Evolutionary conservation across 2,888 invertebrate genomes (phyloP).

Genomic region (Andrena haemorrhoa): DNA sequence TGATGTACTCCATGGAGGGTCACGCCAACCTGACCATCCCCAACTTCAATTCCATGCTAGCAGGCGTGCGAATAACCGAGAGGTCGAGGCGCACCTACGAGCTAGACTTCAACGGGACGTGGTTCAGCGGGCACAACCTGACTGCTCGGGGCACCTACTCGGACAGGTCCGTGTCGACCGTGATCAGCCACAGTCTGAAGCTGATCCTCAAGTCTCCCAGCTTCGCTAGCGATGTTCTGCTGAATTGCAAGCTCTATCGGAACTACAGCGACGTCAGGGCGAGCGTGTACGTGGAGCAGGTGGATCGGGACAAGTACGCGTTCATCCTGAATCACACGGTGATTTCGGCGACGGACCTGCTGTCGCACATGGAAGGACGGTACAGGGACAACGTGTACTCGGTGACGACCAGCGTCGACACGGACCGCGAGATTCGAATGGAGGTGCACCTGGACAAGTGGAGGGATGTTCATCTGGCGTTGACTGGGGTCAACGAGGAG

Average conservation of each 20-base stretch:
- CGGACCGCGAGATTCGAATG: slow-evolving; percentile 88
- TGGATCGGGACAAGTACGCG: slow-evolving; percentile 89
- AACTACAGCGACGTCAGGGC: slow-evolving; percentile 89
- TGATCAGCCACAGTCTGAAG: slow-evolving; percentile 89
- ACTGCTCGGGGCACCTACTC: slow-evolving; percentile 90
- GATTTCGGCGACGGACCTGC: slow-evolving; percentile 87
- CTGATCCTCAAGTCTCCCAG: slow-evolving; percentile 90
- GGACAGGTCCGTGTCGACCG: slow-evolving; percentile 89
- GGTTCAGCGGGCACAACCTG: slow-evolving; percentile 92
- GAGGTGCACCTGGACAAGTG: slow-evolving; percentile 93
- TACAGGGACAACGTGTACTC: slow-evolving; percentile 90
- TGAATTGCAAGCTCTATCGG: slow-evolving; percentile 89
- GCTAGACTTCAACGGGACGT: slow-evolving; percentile 90
- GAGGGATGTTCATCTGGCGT: slow-evolving; percentile 90
- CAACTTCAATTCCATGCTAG: slow-evolving; percentile 89
- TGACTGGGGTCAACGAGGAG: slow-evolving; percentile 88
- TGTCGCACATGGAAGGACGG: slow-evolving; percentile 89
- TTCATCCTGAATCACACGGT: slow-evolving; percentile 88
- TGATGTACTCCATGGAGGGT: slow-evolving; percentile 89
- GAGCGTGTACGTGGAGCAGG: slow-evolving; percentile 88
- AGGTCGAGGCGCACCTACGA: slow-evolving; percentile 89
- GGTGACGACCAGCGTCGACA: slow-evolving; percentile 88
- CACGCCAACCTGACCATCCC: slow-evolving; percentile 91
- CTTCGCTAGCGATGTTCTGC: slow-evolving; percentile 88
- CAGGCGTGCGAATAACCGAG: slow-evolving; percentile 89